A percentile compares a stretch with the other conserved stretches of the same genome.
phyloP scores from a whole-genome alignment of 2,113 vertebrate genomes.

The Dasyornis broadbenti region DNA sequence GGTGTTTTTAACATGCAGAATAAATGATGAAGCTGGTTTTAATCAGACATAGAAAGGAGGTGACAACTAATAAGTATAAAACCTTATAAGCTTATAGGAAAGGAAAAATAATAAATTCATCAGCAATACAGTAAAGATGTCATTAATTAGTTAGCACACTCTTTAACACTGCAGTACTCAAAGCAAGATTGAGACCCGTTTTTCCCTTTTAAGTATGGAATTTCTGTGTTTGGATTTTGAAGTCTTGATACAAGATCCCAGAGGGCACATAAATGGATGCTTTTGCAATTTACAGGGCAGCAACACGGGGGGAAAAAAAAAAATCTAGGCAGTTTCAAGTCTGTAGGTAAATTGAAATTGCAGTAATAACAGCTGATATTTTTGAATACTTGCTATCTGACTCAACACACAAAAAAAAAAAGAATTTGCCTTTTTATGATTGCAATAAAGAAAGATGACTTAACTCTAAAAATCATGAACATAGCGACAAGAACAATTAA shows the following conservation, averaged over 20 bases:
- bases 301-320: neutral
- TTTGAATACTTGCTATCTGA: neutral
- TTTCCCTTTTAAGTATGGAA: neutral
- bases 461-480: neutral
- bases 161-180: neutral
- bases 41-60: neutral
- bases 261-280: neutral
- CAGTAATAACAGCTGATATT: neutral
- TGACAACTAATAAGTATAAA: neutral
- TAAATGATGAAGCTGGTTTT: neutral
- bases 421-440: neutral
- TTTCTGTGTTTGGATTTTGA: neutral
- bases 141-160: neutral
- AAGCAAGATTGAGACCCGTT: neutral
- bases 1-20: slow-evolving; percentile 31
- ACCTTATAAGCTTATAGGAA: neutral
- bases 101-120: neutral
- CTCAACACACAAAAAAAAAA: neutral
- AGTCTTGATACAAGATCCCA: neutral
- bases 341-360: neutral
- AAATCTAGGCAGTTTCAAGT: neutral
- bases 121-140: neutral
- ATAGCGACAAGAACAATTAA: neutral
- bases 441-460: neutral
- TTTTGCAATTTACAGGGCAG: neutral